Percentiles rank a stretch among this genome's conserved stretches.
These are phyloP conservation scores for Fragum fragum DNA, from an alignment of 2,888 invertebrate species.

Conservation along the genomic window DNA sequence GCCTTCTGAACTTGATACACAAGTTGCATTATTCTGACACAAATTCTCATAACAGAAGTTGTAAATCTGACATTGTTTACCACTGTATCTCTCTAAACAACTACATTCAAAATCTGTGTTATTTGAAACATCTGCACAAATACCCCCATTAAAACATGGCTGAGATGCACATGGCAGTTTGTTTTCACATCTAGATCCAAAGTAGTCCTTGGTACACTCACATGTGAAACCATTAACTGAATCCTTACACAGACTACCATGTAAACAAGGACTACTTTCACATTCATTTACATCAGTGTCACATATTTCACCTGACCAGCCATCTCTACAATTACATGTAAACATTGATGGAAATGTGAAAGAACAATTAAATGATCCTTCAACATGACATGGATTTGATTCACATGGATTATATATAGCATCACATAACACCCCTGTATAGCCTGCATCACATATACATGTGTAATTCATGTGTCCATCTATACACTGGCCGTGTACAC, in stretches of 20 bases:
- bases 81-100: slow-evolving; percentile 76
- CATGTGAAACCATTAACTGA: slow-evolving; percentile 71
- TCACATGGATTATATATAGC: slow-evolving; percentile 72
- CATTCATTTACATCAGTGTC: slow-evolving; percentile 72
- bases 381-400: slow-evolving; percentile 70
- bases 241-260: slow-evolving; percentile 73
- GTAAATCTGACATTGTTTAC: slow-evolving; percentile 78
- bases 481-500: slow-evolving; percentile 74
- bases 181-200: slow-evolving; percentile 77
- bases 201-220: slow-evolving; percentile 67
- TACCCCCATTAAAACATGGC: slow-evolving; percentile 82
- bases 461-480: slow-evolving; percentile 75
- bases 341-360: slow-evolving; percentile 70
- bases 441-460: slow-evolving; percentile 73
- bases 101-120: slow-evolving; percentile 74
- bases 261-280: slow-evolving; percentile 71
- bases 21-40: slow-evolving; percentile 80
- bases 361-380: slow-evolving; percentile 73
- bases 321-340: slow-evolving; percentile 77
- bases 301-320: slow-evolving; percentile 79
- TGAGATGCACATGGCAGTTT: slow-evolving; percentile 73
- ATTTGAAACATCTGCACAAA: slow-evolving; percentile 69
- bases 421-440: slow-evolving; percentile 76
- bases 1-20: slow-evolving; percentile 66
- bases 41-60: slow-evolving; percentile 74